Evolutionary conservation across 2,888 invertebrate genomes (phyloP).

Genomic region (Drosophila prostipennis): DNA sequence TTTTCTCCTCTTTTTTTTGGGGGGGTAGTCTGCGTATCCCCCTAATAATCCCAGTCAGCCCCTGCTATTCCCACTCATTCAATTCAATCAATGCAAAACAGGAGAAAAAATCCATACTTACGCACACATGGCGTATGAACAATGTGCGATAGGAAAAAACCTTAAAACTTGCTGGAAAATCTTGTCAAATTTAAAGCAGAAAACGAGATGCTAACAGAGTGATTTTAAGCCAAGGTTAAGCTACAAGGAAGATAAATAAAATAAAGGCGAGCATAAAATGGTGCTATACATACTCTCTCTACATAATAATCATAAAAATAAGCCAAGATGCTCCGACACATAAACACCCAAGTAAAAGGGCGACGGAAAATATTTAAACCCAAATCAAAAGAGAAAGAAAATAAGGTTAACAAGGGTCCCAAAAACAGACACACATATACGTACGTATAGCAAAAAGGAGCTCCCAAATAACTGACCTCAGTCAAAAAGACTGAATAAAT

Average conservation of each 20-base stretch:
- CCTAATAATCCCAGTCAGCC: constrained; percentile 29
- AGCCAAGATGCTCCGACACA: constrained; percentile 42
- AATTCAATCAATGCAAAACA: constrained; percentile 57
- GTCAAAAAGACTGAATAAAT: constrained; percentile 46
- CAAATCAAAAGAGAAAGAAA: constrained; percentile 59
- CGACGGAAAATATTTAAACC: constrained; percentile 54
- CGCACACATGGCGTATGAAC: constrained; percentile 52
- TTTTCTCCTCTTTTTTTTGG: constrained; percentile 5
- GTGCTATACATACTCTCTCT: constrained; percentile 11
- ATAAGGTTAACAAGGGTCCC: constrained; percentile 54
- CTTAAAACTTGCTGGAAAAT: not conserved
- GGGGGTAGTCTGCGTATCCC: constrained; percentile 21
- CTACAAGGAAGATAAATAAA: constrained; percentile 18
- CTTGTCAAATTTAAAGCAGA: constrained; percentile 19
- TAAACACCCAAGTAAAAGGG: constrained; percentile 15
- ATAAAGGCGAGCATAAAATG: constrained; percentile 18
- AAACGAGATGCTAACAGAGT: constrained; percentile 6
- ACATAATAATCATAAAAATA: constrained; percentile 47
- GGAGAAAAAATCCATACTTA: constrained; percentile 7
- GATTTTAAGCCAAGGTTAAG: constrained; percentile 9
- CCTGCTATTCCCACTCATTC: constrained; percentile 34
- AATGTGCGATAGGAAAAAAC: constrained; percentile 3
- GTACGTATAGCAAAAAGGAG: constrained; percentile 38
- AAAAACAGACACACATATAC: constrained; percentile 33
- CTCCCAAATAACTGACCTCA: constrained; percentile 50